Conservation (phyloP, 2,113 vertebrate species). For the Danio rerio region GRCz12tu NC_133192.1:22266501-22267000, state of each 20-base stretch:
- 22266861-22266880: no score
- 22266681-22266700: not conserved
- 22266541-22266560: not conserved
- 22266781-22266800: no score
- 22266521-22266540: not conserved
- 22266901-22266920: no score
- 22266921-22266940: no score
- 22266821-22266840: no score
- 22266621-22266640: not conserved
- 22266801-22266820: no score
- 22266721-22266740: not conserved
- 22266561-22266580: not conserved
- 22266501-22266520: not conserved
- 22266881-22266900: no score
- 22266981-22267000: no score
- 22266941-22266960: no score
- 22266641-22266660: not conserved
- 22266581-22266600: conserved; percentile 6
- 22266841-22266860: no score
- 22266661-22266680: not conserved
- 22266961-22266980: no score
- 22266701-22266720: not conserved
- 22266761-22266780: no score
- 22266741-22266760: not conserved
- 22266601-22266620: not conserved